These are phyloP conservation scores for Euproctis similis DNA, from an alignment of 2,888 invertebrate species.

Conservation along the genomic window DNA sequence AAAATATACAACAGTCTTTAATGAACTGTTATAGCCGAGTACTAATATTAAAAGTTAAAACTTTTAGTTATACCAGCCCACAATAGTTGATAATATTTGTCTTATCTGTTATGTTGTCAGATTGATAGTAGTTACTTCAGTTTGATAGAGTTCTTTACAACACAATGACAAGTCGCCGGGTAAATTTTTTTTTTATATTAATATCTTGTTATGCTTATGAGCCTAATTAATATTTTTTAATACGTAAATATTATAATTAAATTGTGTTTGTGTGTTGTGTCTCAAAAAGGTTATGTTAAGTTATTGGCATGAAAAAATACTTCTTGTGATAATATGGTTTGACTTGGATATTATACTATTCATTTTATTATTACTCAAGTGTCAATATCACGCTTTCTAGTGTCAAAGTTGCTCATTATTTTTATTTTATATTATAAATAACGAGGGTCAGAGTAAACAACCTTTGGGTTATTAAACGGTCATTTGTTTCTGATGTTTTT, in stretches of 20 bases:
- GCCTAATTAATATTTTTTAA: constrained; percentile 6
- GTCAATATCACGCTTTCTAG: no score
- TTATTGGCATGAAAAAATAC: constrained; percentile 12
- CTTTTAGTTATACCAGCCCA: no score
- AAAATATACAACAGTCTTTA: no score
- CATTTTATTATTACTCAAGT: no score
- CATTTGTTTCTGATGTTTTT: constrained; percentile 1
- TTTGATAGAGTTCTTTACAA: constrained; percentile 49
- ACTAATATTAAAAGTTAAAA: no score
- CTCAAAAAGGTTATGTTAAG: constrained; percentile 13
- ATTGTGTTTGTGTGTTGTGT: constrained; percentile 12
- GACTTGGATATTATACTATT: constrained; percentile 10
- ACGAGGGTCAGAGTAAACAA: neutral
- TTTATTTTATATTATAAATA: no score
- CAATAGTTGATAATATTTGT: constrained; percentile 53
- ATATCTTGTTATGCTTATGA: constrained; percentile 14
- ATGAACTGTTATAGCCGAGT: no score
- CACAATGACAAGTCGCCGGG: constrained; percentile 67
- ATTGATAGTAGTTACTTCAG: constrained; percentile 51
- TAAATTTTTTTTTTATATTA: constrained; percentile 39
- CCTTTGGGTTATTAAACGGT: neutral
- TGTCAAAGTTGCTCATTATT: no score
- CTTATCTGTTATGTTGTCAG: constrained; percentile 61
- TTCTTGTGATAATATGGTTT: constrained; percentile 12
- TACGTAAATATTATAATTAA: constrained; percentile 10